Evolutionary conservation across 1,140 invertebrate species (phyloP), one percentile per base, ranked within the genome.

Genomic region (Macrobrachium nipponense): DNA sequence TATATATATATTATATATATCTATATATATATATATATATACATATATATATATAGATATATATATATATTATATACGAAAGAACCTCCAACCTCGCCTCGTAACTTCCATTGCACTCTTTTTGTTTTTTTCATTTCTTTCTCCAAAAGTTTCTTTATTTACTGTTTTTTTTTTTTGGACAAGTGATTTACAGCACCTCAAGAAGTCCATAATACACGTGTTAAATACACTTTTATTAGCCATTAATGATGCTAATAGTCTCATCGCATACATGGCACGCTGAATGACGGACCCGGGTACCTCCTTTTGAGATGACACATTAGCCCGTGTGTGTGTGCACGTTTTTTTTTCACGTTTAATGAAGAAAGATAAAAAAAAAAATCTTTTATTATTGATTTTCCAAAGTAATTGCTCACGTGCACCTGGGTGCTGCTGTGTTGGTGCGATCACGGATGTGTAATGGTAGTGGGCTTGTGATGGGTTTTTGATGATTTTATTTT

Each of bases 241-340:
- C 76, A 85, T 78, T 79, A 78, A 72, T 79, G 83, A 79, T 85
- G 83, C 79, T 79, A 85, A 79, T 79, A 85, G 76, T 85, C 64
- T n/a, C 36, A 61, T 85, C 70, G 70, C 78, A 79, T 79, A 85
- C 83, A 78, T 62, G 64, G 66, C 23, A 36, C 23, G 18, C 44
- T 70, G 23, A 60, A 78, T 17, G 60, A 75, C 60, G 18, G 62
- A n/a, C n/a, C 51, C 51, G 0, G 51, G 12, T 0, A 51, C 51
- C 51, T 51, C 12, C 51, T 51, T 51, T 51, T 12, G 12, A 51
- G 51, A 51, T 51, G 12, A 51, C 80, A 60, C 60, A 36, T 18
- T 68, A n/a, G n/a, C 20, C 12, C 27, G 14, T 59, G 27, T 62
- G 43, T 62, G 18, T 44, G 2, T 76, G 7, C 0, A 14, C 18